These are phyloP conservation scores for Gymnoscopelus braueri DNA, from an alignment of 2,797 vertebrate genomes.

Conservation along the genomic window DNA sequence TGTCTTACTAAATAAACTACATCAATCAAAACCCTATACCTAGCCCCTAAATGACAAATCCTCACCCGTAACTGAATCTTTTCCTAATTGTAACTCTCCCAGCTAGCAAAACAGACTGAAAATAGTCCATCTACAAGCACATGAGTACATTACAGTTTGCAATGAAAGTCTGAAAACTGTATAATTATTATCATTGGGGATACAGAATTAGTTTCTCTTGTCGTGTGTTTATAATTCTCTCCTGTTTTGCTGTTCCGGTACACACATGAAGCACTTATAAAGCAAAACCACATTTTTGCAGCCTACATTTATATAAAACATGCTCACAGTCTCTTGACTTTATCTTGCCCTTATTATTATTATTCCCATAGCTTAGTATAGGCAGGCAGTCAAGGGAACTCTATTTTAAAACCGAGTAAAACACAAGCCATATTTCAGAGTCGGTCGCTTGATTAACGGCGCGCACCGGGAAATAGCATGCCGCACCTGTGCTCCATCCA, in stretches of 20 bases:
- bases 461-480: conserved; percentile 72
- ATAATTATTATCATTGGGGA: conserved; percentile 63
- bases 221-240: conserved; percentile 32
- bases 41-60: too few species aligned
- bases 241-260: conserved; percentile 35
- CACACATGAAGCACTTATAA: conserved; percentile 52
- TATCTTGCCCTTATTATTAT: conserved; percentile 69
- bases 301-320: conserved; percentile 49
- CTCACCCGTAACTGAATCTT: background rate
- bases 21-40: too few species aligned
- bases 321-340: conserved; percentile 63
- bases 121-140: background rate
- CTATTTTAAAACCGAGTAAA: conserved; percentile 78
- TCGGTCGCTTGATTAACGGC: conserved; percentile 74
- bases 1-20: too few species aligned
- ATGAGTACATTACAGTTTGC: conserved; percentile 56
- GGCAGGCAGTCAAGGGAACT: conserved; percentile 67
- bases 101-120: background rate
- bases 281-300: conserved; percentile 47
- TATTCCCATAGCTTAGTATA: conserved; percentile 65
- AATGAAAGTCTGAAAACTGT: conserved; percentile 57
- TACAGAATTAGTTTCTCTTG: conserved; percentile 57
- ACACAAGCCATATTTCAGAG: conserved; percentile 72
- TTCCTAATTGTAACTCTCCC: background rate
- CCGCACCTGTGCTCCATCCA: conserved; percentile 75